phyloP scores from a whole-genome alignment of 2,888 invertebrate species.

The Sepioteuthis lessoniana region DNA sequence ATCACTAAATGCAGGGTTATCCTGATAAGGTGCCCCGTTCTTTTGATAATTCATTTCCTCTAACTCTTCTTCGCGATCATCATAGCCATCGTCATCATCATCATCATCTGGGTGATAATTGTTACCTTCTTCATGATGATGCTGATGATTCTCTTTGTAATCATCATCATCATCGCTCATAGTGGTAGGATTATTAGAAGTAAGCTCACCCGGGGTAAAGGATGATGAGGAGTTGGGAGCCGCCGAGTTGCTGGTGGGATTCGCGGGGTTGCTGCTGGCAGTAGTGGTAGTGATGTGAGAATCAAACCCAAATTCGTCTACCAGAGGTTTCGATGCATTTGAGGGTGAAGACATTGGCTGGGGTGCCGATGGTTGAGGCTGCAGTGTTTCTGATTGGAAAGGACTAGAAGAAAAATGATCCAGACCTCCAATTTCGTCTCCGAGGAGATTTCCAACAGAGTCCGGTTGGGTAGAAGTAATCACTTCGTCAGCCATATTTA shows the following conservation, averaged over 20 bases:
- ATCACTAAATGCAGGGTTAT: conserved; percentile 23
- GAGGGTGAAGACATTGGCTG: conserved; percentile 39
- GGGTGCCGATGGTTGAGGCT: conserved; percentile 43
- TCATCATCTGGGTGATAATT: conserved; percentile 20
- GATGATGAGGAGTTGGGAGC: conserved; percentile 42
- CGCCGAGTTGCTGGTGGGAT: background rate
- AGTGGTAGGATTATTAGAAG: background rate
- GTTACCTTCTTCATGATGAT: conserved; percentile 10
- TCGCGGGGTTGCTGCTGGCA: background rate
- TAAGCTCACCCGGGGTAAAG: conserved; percentile 47
- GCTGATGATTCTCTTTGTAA: conserved; percentile 13
- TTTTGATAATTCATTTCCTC: conserved; percentile 4
- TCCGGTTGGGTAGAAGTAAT: conserved; percentile 39
- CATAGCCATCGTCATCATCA: background rate
- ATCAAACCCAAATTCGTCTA: conserved; percentile 39
- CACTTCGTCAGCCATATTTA: conserved; percentile 38
- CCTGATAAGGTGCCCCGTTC: background rate
- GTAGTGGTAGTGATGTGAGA: background rate
- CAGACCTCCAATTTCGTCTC: conserved; percentile 36
- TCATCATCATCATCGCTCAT: conserved; percentile 25
- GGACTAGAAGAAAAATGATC: conserved; percentile 24
- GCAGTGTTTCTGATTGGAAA: conserved; percentile 25
- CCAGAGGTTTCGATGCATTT: conserved; percentile 6
- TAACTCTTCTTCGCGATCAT: background rate
- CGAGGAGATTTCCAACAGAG: background rate